Evolutionary conservation across 2,797 vertebrate species (phyloP).

Genomic region (Centropyge bicolor): DNA sequence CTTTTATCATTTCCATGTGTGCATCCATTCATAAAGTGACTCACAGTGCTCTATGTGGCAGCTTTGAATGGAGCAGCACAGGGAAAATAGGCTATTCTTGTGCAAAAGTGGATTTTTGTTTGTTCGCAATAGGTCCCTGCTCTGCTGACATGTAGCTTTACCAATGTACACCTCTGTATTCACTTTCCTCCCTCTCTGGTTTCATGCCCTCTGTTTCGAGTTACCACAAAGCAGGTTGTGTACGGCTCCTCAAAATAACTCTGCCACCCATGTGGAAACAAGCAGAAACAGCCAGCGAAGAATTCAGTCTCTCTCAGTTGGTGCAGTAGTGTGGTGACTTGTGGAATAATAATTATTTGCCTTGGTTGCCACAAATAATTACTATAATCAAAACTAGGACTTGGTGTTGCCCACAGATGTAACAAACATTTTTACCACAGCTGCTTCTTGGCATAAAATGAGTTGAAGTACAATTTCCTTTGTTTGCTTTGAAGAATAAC

Average conservation of each 20-base stretch:
- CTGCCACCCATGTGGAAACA: slow-evolving; percentile 31
- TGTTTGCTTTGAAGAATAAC: slow-evolving; percentile 38
- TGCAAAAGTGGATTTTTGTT: background rate
- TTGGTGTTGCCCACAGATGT: background rate
- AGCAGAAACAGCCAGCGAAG: background rate
- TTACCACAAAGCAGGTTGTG: slow-evolving; percentile 14
- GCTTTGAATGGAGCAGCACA: background rate
- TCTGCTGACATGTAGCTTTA: background rate
- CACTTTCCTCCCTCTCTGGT: background rate
- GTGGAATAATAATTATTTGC: slow-evolving; percentile 25
- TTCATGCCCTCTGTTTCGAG: slow-evolving; percentile 6
- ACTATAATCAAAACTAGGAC: slow-evolving; percentile 8
- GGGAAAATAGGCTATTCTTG: background rate
- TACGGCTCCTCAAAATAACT: slow-evolving; percentile 30
- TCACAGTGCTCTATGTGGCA: background rate
- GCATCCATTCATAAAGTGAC: background rate
- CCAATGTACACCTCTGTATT: slow-evolving; percentile 3
- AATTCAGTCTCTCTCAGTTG: slow-evolving; percentile 6
- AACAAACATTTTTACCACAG: slow-evolving; percentile 6
- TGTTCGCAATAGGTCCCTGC: background rate
- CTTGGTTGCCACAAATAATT: slow-evolving; percentile 19
- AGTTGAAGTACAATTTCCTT: background rate
- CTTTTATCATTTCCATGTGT: background rate
- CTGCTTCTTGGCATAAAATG: slow-evolving; percentile 7
- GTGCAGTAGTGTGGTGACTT: slow-evolving; percentile 42